phyloP scores from a whole-genome alignment of 2,797 vertebrate genomes.

The Tiaroga cobitis region DNA sequence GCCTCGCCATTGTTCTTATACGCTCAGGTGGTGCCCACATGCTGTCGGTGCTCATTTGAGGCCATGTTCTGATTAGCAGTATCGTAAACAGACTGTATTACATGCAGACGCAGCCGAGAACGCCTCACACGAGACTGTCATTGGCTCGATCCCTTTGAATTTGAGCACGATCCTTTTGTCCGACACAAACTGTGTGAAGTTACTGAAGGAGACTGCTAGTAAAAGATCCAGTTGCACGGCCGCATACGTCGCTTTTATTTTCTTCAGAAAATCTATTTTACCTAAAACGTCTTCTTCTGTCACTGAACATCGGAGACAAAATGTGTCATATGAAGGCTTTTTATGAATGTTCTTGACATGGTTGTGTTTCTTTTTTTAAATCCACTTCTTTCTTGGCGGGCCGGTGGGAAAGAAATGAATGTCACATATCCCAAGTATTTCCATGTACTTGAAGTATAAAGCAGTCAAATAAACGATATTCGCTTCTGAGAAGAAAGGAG shows the following conservation, averaged over 20 bases:
- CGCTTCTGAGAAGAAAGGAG: slow-evolving; percentile 31
- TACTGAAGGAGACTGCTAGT: neutral
- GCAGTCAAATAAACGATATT: slow-evolving; percentile 44
- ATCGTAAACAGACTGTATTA: slow-evolving; percentile 46
- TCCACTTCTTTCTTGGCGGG: neutral
- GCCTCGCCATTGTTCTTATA: slow-evolving; percentile 23
- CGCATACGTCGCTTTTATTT: neutral
- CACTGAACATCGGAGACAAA: slow-evolving; percentile 14
- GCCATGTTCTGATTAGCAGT: slow-evolving; percentile 25
- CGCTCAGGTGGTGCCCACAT: slow-evolving; percentile 50
- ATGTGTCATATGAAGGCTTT: slow-evolving; percentile 11
- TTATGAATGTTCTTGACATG: neutral
- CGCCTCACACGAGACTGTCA: slow-evolving; percentile 2
- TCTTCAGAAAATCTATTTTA: neutral
- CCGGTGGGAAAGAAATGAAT: slow-evolving; percentile 4
- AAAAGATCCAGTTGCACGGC: neutral
- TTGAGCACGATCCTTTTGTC: neutral
- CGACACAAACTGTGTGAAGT: neutral
- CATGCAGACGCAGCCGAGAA: slow-evolving; percentile 19
- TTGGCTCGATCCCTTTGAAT: slow-evolving; percentile 4
- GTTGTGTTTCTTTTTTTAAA: slow-evolving; percentile 12
- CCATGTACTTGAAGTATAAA: slow-evolving; percentile 45
- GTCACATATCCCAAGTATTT: slow-evolving; percentile 48
- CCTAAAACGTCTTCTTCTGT: neutral
- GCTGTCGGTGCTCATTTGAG: slow-evolving; percentile 38